Evolutionary conservation across 2,113 vertebrate genomes (phyloP).

Genomic region (Empidonax traillii): DNA sequence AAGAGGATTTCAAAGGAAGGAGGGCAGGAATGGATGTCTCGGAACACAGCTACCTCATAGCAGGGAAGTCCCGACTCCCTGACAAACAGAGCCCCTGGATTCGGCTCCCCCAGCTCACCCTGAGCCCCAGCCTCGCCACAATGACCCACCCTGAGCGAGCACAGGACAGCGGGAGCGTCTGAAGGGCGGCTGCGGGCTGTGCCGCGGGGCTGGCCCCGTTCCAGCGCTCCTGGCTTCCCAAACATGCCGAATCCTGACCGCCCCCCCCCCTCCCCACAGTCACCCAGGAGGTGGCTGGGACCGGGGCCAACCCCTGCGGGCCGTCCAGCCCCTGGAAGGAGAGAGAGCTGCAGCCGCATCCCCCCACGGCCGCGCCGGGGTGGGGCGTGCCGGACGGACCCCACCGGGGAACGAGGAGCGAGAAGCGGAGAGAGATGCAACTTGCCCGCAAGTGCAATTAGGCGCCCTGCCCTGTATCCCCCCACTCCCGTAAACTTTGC

Average conservation of each 20-base stretch:
- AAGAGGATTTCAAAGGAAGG: not conserved
- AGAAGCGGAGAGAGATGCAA: not conserved
- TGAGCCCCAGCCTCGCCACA: not conserved
- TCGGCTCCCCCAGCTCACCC: not conserved
- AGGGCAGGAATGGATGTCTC: not conserved
- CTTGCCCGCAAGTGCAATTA: not conserved
- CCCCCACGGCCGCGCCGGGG: accelerated
- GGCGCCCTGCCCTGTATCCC: not conserved
- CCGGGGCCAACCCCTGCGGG: not conserved
- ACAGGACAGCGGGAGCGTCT: not conserved
- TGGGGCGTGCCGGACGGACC: not conserved
- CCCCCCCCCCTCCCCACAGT: accelerated
- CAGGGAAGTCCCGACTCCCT: not conserved
- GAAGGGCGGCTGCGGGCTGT: not conserved
- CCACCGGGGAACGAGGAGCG: not conserved
- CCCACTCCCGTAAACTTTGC: accelerated
- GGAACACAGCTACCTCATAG: accelerated
- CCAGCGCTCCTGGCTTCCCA: not conserved
- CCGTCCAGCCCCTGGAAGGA: not conserved
- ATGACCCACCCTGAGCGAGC: accelerated
- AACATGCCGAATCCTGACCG: not conserved
- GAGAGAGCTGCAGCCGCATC: not conserved
- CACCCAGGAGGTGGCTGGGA: too few species aligned
- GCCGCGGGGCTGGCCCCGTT: not conserved
- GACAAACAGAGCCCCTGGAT: not conserved